Evolutionary conservation across 2,797 vertebrate species (phyloP).

Genomic region (Halcyon badia): DNA sequence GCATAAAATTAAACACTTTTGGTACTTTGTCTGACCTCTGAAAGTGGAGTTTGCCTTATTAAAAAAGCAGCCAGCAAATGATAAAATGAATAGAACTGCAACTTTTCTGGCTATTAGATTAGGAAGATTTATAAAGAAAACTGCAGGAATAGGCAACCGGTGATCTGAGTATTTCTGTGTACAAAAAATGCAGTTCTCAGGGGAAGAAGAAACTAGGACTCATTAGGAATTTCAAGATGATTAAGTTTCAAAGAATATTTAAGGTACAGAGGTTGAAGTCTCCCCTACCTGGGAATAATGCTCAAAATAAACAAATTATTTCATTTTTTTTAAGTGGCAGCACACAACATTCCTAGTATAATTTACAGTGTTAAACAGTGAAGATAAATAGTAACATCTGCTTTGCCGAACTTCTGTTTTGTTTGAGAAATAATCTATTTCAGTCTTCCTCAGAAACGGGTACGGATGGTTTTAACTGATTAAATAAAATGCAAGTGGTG

Average conservation of each 20-base stretch:
- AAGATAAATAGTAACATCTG: conserved; percentile 53
- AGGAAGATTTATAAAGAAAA: background rate
- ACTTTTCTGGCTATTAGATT: background rate
- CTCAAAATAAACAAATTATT: conserved; percentile 53
- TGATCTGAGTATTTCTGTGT: background rate
- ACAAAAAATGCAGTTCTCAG: background rate
- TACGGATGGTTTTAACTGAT: background rate
- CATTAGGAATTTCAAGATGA: conserved; percentile 39
- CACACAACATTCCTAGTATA: conserved; percentile 18
- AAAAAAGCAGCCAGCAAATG: conserved; percentile 15
- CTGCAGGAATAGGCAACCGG: background rate
- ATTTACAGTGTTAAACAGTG: background rate
- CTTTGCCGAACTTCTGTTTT: background rate
- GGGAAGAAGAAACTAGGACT: conserved; percentile 51
- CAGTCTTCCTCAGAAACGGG: background rate
- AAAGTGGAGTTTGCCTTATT: conserved; percentile 36
- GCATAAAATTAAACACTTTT: conserved; percentile 68
- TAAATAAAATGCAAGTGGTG: background rate
- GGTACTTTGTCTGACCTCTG: conserved; percentile 63
- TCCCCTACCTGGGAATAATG: conserved; percentile 23
- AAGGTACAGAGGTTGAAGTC: conserved; percentile 52
- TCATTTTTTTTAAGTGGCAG: conserved; percentile 6
- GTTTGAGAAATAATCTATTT: background rate
- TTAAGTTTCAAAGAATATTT: conserved; percentile 54
- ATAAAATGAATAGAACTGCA: background rate